A percentile compares a stretch with the other conserved stretches of the same genome.
Conservation (phyloP, 2,113 vertebrate genomes). For the Elgaria multicarinata region DNA sequence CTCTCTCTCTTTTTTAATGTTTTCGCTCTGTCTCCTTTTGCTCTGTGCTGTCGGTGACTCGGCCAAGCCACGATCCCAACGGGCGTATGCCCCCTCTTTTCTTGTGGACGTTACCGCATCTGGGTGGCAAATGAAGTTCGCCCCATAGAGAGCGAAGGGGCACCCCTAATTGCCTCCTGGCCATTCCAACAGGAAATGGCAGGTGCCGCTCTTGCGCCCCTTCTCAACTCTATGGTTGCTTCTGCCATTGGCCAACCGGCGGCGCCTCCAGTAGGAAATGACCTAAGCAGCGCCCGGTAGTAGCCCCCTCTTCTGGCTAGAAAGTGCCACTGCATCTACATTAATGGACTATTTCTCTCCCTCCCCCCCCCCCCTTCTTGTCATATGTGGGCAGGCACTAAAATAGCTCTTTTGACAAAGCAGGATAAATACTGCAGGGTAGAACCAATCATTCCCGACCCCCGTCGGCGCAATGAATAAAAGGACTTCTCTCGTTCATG, state of each 20-base stretch:
- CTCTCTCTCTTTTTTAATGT: too few relatives aligned
- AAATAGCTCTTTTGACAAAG: neutral
- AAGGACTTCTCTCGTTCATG: neutral
- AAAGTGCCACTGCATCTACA: neutral
- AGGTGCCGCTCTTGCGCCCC: neutral
- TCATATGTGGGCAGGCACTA: neutral
- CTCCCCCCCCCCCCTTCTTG: neutral
- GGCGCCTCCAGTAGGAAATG: neutral
- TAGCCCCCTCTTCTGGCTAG: neutral
- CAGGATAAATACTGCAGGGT: neutral
- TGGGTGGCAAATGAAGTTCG: too few relatives aligned
- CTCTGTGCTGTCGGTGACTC: neutral
- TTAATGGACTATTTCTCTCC: too few relatives aligned
- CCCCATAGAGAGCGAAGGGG: neutral
- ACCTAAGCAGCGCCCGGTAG: too few relatives aligned
- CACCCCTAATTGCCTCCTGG: too few relatives aligned
- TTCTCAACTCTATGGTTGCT: neutral
- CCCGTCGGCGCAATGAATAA: neutral
- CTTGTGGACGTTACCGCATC: too few relatives aligned
- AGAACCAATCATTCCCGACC: too few relatives aligned
- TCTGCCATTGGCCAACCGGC: neutral
- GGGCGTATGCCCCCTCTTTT: too few relatives aligned
- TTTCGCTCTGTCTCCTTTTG: neutral
- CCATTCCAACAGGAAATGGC: neutral
- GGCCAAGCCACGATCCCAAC: too few relatives aligned